Evolutionary conservation across 2,113 vertebrate genomes (phyloP).

Genomic region (Scortum barcoo): DNA sequence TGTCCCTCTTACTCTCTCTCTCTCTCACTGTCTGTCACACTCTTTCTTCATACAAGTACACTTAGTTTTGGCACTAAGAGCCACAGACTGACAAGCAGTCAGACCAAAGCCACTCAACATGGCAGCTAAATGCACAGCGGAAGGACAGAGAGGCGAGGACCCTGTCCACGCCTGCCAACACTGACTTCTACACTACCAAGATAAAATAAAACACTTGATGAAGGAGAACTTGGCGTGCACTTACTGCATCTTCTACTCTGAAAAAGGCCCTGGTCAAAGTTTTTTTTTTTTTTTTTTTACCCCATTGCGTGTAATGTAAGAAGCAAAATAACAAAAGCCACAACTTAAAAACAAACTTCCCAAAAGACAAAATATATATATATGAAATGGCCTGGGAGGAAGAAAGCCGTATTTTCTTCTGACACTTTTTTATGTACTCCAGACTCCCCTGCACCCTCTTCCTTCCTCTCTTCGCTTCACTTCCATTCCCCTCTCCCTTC

Average conservation of each 20-base stretch:
- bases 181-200: conserved; percentile 28
- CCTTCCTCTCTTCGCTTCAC: conserved; percentile 63
- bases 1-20: conserved; percentile 40
- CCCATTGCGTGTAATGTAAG: conserved; percentile 5
- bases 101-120: conserved; percentile 56
- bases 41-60: conserved; percentile 36
- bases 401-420: conserved; percentile 65
- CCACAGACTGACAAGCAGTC: conserved; percentile 66
- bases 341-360: conserved; percentile 31
- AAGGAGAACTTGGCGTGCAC: not conserved
- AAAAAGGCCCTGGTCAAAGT: not conserved
- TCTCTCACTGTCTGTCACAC: conserved; percentile 41
- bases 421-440: conserved; percentile 70
- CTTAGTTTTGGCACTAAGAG: conserved; percentile 56
- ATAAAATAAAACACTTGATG: conserved; percentile 47
- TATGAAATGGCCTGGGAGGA: conserved; percentile 35
- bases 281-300: too few species aligned
- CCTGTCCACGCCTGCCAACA: conserved; percentile 51
- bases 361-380: conserved; percentile 15
- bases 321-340: not conserved
- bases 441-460: conserved; percentile 68
- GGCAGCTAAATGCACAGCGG: conserved; percentile 66
- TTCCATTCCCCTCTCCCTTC: conserved; percentile 65
- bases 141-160: conserved; percentile 19
- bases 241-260: conserved; percentile 2